These are phyloP conservation scores for Lepeophtheirus salmonis DNA, from an alignment of 1,140 invertebrate species.

Conservation along the genomic window DNA sequence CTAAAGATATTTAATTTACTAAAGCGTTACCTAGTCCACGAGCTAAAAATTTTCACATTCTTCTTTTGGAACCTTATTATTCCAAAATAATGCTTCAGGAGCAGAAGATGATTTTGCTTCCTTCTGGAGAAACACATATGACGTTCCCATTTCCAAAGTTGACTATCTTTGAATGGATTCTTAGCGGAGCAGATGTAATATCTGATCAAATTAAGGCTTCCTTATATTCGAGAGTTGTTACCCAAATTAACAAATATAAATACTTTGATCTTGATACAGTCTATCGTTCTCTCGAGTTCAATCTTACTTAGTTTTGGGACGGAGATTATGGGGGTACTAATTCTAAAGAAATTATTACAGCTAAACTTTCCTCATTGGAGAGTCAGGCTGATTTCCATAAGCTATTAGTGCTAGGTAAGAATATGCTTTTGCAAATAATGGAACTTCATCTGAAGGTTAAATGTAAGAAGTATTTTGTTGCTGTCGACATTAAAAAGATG, in stretches of 20 bases:
- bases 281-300: no score
- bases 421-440: neutral
- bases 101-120: no score
- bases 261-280: no score
- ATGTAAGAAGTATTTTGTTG: no score
- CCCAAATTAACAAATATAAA: neutral
- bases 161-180: neutral
- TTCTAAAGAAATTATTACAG: neutral
- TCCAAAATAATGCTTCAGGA: no score
- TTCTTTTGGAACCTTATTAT: neutral
- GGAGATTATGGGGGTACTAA: neutral
- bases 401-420: neutral
- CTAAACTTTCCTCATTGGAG: no score
- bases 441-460: neutral
- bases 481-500: neutral
- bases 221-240: neutral
- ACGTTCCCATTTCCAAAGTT: neutral
- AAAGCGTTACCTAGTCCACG: neutral
- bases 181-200: neutral
- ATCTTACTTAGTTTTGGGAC: neutral
- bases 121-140: no score
- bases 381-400: neutral
- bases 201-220: neutral
- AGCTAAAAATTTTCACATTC: neutral
- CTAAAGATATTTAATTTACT: no score